A percentile compares a stretch with the other conserved stretches of the same genome.
Evolutionary conservation across 2,113 vertebrate species (phyloP).

Genomic region (Tupaia tana): DNA sequence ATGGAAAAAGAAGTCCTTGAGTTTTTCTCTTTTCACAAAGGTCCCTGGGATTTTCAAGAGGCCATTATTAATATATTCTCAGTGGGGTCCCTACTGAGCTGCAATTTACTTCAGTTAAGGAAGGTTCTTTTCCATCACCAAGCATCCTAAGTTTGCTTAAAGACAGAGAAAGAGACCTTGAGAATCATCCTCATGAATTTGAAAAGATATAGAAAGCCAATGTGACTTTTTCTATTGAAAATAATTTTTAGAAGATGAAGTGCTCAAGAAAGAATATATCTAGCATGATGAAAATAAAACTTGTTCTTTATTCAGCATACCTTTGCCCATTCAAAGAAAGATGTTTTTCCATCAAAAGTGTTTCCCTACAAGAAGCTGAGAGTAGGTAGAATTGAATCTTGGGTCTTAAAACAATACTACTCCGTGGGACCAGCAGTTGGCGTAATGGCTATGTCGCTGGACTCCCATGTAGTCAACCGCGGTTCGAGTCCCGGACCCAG

Average conservation of each 20-base stretch:
- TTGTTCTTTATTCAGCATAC: not conserved
- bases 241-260: constrained; percentile 17
- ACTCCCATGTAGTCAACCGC: too few species aligned
- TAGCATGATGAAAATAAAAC: not conserved
- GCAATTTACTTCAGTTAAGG: not conserved
- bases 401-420: not conserved
- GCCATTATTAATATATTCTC: constrained; percentile 32
- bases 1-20: constrained; percentile 5
- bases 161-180: not conserved
- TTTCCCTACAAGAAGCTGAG: not conserved
- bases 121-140: not conserved
- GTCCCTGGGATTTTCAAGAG: constrained; percentile 15
- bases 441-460: too few species aligned
- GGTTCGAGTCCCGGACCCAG: too few species aligned
- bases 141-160: constrained; percentile 24
- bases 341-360: not conserved
- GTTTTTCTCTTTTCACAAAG: constrained; percentile 31
- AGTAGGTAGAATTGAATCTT: not conserved
- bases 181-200: not conserved
- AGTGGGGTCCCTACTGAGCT: not conserved
- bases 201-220: not conserved
- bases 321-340: constrained; percentile 20
- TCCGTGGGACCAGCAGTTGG: too few species aligned
- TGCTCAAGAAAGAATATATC: not conserved
- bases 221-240: not conserved